phyloP scores from a whole-genome alignment of 2,797 vertebrate genomes.

The Ctenopoma multispine region DNA sequence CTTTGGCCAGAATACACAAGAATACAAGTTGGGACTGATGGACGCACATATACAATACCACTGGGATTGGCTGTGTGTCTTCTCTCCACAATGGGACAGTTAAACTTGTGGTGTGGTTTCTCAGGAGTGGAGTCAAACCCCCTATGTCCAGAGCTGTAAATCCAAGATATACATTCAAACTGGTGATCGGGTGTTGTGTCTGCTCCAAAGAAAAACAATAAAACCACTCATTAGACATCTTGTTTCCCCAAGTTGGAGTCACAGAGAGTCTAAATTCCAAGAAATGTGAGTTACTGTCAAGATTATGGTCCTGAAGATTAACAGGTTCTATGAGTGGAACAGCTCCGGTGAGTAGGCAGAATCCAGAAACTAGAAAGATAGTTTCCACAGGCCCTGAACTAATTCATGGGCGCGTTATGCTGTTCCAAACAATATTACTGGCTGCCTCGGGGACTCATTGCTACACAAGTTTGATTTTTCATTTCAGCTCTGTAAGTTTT shows the following conservation, averaged over 20 bases:
- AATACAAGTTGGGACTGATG: slow-evolving; percentile 29
- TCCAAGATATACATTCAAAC: slow-evolving; percentile 11
- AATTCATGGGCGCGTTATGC: slow-evolving; percentile 19
- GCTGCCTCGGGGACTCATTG: slow-evolving; percentile 49
- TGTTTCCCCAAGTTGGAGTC: neutral
- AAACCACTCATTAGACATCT: slow-evolving; percentile 9
- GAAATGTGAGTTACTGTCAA: slow-evolving; percentile 8
- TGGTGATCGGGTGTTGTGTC: slow-evolving; percentile 4
- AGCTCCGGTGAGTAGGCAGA: slow-evolving; percentile 32
- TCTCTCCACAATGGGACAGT: slow-evolving; percentile 30
- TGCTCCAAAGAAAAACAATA: slow-evolving; percentile 6
- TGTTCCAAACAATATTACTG: slow-evolving; percentile 27
- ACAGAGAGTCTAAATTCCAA: slow-evolving; percentile 13
- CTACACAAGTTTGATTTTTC: slow-evolving; percentile 42
- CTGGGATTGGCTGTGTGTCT: slow-evolving; percentile 26
- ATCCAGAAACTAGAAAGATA: slow-evolving; percentile 3
- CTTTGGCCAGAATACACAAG: slow-evolving; percentile 30
- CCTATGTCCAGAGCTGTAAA: slow-evolving; percentile 24
- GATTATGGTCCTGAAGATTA: slow-evolving; percentile 24
- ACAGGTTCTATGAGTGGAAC: slow-evolving; percentile 14
- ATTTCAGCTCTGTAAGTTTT: slow-evolving; percentile 49
- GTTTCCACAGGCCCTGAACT: slow-evolving; percentile 21
- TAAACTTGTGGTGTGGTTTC: slow-evolving; percentile 12
- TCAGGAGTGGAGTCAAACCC: slow-evolving; percentile 37
- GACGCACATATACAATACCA: slow-evolving; percentile 27